Evolutionary conservation across 92 coral and sea anemone species (phyloP).

Genomic region (Anthopleura xanthogrammica): DNA sequence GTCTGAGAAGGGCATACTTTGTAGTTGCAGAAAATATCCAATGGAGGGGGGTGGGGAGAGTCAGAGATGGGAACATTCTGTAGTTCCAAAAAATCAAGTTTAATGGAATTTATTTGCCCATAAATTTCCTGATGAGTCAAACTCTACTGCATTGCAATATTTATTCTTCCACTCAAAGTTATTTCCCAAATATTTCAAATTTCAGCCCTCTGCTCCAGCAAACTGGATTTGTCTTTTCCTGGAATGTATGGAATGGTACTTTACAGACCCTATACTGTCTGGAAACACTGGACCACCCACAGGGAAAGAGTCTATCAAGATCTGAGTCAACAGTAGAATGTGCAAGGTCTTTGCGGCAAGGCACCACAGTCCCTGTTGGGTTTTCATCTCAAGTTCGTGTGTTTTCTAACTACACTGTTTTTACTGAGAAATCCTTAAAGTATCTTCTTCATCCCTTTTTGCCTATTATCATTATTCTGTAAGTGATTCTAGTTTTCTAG

Average conservation of each 20-base stretch:
- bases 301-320: slow-evolving; percentile 41
- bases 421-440: slow-evolving; percentile 70
- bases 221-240: slow-evolving; percentile 82
- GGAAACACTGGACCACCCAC: slow-evolving; percentile 48
- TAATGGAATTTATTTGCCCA: too few species aligned
- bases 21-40: too few species aligned
- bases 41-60: too few species aligned
- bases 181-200: not conserved
- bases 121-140: not conserved
- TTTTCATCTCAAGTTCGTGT: slow-evolving; percentile 58
- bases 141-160: not conserved
- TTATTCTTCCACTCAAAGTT: not conserved
- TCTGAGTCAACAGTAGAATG: slow-evolving; percentile 58
- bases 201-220: slow-evolving; percentile 62
- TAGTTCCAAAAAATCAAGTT: too few species aligned
- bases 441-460: slow-evolving; percentile 75
- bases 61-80: too few species aligned
- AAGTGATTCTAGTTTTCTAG: not conserved
- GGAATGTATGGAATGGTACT: slow-evolving; percentile 76
- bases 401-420: slow-evolving; percentile 84
- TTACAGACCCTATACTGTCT: slow-evolving; percentile 60
- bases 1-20: too few species aligned
- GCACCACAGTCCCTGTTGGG: slow-evolving; percentile 52
- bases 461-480: slow-evolving; percentile 77
- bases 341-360: slow-evolving; percentile 52